Base-by-base conservation (phyloP, 2,888 invertebrate genomes). In the Pyrrhosoma nymphula region DNA sequence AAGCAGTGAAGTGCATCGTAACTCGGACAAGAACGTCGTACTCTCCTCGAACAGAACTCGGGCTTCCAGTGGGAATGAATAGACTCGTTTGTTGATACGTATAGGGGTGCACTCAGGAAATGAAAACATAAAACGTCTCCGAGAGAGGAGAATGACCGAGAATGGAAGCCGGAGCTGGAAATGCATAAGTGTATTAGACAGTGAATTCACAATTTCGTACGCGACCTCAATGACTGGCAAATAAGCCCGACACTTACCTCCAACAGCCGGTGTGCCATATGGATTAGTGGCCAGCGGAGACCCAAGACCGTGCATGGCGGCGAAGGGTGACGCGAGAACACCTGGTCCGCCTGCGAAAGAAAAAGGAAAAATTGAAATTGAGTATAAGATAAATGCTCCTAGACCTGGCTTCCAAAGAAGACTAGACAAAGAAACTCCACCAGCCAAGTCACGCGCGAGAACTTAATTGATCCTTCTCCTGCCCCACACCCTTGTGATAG, bases 251-350 rank as follows among this genome's bases (percentile, higher is more conserved):
- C 20, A 60, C 89, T 56, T 96, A 96, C 97, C 97, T 96, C 97
- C 96, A 95, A 97, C 96, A 95, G 97, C 96, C 95, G 97, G 96
- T 95, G 96, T 96, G 95, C 96, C 97, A 96, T 96, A 97, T 89
- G 97, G 97, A 95, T 97, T 96, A 95, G 98, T 98, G 75, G 93
- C 93, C 96, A 98, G 97, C 26, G 99, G 98, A 60, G 99, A 98
- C 95, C 99, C 98, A 96, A 99, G 97, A 95, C 99, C 99, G 96
- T 99, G 98, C 97, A 97, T 97, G 95, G 97, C 97, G 95, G 98
- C 98, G 97, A 99, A 99, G 96, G 99, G 99, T 96, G 98, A 98
- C 96, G 98, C 98, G 97, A 99, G 97, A 95, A 99, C 98, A 96
- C 99, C 99, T 95, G 98, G 98, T 96, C 98, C 98, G 97, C 99